Percentiles rank a stretch among this genome's conserved stretches.
Evolutionary conservation across 2,113 vertebrate genomes (phyloP).

Genomic region (Oncorhynchus tshawytscha): DNA sequence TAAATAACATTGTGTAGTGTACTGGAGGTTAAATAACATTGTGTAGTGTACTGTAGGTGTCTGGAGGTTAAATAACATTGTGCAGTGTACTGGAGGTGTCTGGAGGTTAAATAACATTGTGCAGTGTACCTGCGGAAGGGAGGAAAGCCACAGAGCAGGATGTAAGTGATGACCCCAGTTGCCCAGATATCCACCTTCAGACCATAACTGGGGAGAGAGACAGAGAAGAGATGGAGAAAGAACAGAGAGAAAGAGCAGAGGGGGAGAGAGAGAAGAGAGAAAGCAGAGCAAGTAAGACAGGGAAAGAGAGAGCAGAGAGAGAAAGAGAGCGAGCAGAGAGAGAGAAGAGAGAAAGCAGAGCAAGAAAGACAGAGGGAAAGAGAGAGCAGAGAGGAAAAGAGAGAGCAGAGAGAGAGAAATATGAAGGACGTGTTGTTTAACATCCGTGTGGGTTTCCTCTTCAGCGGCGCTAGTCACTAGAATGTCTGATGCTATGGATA

Average conservation of each 20-base stretch:
- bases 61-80: too few species aligned
- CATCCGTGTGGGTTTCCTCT: too few species aligned
- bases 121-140: constrained; percentile 88
- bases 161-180: constrained; percentile 96
- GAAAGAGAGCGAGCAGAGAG: background rate
- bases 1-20: too few species aligned
- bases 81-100: too few species aligned
- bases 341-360: background rate
- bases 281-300: background rate
- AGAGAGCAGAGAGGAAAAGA: constrained; percentile 7
- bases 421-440: background rate
- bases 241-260: background rate
- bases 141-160: constrained; percentile 95
- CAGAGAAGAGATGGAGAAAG: background rate
- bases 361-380: background rate
- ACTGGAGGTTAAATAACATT: too few species aligned
- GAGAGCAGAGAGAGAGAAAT: background rate
- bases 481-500: background rate
- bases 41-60: constrained; percentile 37
- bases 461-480: background rate
- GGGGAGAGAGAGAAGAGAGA: background rate
- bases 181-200: constrained; percentile 98
- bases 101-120: too few species aligned
- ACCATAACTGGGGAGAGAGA: constrained; percentile 80
- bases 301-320: background rate